Evolutionary conservation across 2,113 vertebrate species (phyloP), one percentile per base, ranked within the genome.

Genomic region (Nesogale talazaci): DNA sequence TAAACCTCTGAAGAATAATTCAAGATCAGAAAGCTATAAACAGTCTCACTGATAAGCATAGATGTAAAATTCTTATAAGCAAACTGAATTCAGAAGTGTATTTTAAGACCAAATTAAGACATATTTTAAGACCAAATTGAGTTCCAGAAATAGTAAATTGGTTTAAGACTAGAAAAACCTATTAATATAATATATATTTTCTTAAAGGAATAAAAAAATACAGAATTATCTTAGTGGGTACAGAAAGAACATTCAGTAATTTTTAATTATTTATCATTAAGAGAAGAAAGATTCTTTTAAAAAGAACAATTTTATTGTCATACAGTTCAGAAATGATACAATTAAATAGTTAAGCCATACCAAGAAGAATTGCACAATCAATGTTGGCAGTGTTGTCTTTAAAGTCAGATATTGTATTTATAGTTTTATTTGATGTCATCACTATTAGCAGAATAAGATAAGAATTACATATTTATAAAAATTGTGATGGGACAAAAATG

Each of bases 401-500:
- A 78, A 88, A 95, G 78, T 86, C 36, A 86, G 40, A 90, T 87
- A 59, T 19, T 91, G 29, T 80, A n/a, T 74, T 83, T 77, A 52
- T 40, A 69, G 31, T 56, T 34, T 40, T 36, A 46, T 7, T 57
- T 38, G n/a, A 16, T 81, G 42, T 72, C n/a, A 12, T 77, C 75
- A 12, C 15, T 23, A 52, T 52, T 52, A 70, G 34, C 10, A 34
- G 2, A 72, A 3, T 42, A 75, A 36, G n/a, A 52, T 14, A 36
- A 84, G 31, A 78, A 65, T 72, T 83, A 72, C n/a, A 78, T 11
- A 81, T 74, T 23, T 42, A 10, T n/a, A 83, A 83, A n/a, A 19
- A 86, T 11, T 16, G 72, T 65, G 79, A 72, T 67, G 52, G 10
- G 31, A 86, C 59, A 40, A 81, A 76, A 83, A 38, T 65, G 27